phyloP scores from a whole-genome alignment of 2,797 vertebrate species.

The Tympanoctomys barrerae region DNA sequence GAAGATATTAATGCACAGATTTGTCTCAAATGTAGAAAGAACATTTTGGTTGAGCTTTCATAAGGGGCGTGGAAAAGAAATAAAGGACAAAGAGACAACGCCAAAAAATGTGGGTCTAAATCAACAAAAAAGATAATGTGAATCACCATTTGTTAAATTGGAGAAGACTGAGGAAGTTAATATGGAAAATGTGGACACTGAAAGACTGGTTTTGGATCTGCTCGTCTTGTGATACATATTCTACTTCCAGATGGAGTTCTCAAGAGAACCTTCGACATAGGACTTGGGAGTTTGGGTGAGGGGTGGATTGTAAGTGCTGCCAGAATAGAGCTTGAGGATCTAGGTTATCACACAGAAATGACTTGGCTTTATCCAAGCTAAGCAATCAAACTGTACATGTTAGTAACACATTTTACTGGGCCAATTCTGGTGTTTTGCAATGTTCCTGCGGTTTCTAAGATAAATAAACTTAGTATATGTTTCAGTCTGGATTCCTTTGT shows the following conservation, averaged over 20 bases:
- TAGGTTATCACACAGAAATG: conserved; percentile 58
- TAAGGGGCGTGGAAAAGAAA: background rate
- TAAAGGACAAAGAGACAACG: background rate
- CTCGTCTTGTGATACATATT: background rate
- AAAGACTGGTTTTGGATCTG: background rate
- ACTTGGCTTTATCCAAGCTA: conserved; percentile 51
- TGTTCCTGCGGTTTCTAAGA: conserved; percentile 68
- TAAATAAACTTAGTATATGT: conserved; percentile 76
- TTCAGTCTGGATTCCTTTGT: background rate
- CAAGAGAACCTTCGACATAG: background rate
- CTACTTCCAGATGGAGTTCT: background rate
- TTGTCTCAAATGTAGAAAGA: conserved; percentile 4
- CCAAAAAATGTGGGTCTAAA: background rate
- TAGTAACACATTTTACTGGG: conserved; percentile 72
- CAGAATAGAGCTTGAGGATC: background rate
- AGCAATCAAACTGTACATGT: conserved; percentile 62
- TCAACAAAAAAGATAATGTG: background rate
- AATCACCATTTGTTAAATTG: background rate
- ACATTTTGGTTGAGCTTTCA: background rate
- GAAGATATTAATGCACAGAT: background rate
- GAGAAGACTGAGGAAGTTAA: background rate
- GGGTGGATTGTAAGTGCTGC: background rate
- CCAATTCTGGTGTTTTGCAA: conserved; percentile 67
- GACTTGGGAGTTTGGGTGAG: background rate
- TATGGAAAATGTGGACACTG: background rate